Conservation (phyloP, 2,888 invertebrate genomes). For the Ichneumon xanthorius region DNA sequence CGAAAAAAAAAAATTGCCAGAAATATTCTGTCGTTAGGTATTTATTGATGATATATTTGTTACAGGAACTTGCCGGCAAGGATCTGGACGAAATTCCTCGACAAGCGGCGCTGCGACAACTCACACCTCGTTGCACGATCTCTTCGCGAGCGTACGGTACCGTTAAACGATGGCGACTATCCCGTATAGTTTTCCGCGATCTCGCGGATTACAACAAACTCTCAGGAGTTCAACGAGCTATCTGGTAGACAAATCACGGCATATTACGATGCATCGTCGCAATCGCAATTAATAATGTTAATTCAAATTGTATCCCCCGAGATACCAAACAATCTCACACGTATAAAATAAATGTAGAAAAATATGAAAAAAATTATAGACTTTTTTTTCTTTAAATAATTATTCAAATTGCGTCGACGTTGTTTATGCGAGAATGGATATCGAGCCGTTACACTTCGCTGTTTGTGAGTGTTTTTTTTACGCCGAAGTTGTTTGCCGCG, state of each 20-base stretch:
- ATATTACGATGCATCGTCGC: neutral
- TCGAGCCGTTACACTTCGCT: conserved; percentile 14
- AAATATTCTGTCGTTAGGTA: conserved; percentile 6
- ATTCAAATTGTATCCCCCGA: neutral
- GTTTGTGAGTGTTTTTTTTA: conserved; percentile 5
- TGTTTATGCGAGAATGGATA: conserved; percentile 44
- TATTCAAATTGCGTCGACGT: neutral
- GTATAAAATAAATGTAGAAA: conserved; percentile 1
- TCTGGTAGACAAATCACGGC: conserved; percentile 89
- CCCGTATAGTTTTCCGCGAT: conserved; percentile 95
- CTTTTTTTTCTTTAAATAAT: neutral
- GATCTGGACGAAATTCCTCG: conserved; percentile 91
- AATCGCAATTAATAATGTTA: neutral
- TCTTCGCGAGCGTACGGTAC: conserved; percentile 95
- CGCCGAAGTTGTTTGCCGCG: conserved; percentile 44
- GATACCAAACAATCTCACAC: neutral
- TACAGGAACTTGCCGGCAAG: conserved; percentile 91
- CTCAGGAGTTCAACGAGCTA: conserved; percentile 96
- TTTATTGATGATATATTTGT: conserved; percentile 13
- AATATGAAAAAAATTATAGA: neutral
- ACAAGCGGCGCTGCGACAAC: conserved; percentile 89
- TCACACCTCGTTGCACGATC: conserved; percentile 93
- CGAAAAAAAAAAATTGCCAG: neutral
- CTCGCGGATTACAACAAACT: conserved; percentile 97
- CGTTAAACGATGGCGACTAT: conserved; percentile 93